Percentiles rank a stretch among this genome's conserved stretches.
Evolutionary conservation across 2,888 invertebrate species (phyloP).

Genomic region (Drosophila stalkeri): DNA sequence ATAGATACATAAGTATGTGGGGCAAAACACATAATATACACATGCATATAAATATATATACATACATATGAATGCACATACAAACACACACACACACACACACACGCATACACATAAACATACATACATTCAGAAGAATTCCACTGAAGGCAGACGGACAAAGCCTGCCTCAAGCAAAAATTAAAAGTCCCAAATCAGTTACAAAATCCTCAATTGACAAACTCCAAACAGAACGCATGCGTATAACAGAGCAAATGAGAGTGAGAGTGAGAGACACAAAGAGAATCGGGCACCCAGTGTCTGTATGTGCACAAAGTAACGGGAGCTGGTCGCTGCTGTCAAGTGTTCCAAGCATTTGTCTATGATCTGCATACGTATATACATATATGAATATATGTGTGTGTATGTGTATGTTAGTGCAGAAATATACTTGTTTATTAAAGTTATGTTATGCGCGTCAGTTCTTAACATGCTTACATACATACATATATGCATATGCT

Average conservation of each 20-base stretch:
- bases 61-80: constrained; percentile 1
- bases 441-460: constrained; percentile 8
- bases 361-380: constrained; percentile 37
- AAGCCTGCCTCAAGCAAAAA: constrained; percentile 71
- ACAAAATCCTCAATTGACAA: constrained; percentile 46
- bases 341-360: constrained; percentile 35
- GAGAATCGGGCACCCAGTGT: constrained; percentile 42
- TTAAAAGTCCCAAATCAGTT: constrained; percentile 56
- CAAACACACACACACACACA: constrained; percentile 17
- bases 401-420: not conserved
- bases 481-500: not conserved
- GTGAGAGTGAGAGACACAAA: constrained; percentile 7
- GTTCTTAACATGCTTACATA: constrained; percentile 17
- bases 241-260: constrained; percentile 32
- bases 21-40: constrained; percentile 7
- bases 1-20: not conserved
- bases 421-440: constrained; percentile 2
- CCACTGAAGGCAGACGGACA: constrained; percentile 22
- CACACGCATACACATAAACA: constrained; percentile 1
- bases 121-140: constrained; percentile 34
- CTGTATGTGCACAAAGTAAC: constrained; percentile 28
- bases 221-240: constrained; percentile 64
- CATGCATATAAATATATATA: not conserved
- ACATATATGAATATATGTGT: not conserved
- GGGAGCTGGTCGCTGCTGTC: constrained; percentile 32